Percentiles rank a stretch among this genome's conserved stretches.
These are phyloP conservation scores for Diadema setosum DNA, from an alignment of 35 echinoderm and acorn worm species.

Conservation along the genomic window DNA sequence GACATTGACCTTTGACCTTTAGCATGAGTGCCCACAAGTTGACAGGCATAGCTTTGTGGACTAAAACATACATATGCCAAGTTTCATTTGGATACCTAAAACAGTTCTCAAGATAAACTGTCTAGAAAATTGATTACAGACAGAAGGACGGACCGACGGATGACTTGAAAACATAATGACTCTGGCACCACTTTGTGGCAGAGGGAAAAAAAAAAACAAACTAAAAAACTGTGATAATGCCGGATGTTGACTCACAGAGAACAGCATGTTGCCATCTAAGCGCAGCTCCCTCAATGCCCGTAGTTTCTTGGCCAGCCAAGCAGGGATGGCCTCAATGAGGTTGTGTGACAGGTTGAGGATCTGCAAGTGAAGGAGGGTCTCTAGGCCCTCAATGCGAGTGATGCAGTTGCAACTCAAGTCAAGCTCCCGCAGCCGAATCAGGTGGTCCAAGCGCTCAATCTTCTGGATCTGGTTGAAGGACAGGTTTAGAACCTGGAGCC, in stretches of 20 bases:
- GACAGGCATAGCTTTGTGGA: no score
- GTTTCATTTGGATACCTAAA: no score
- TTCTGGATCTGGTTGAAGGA: slow-evolving; percentile 87
- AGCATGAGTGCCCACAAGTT: no score
- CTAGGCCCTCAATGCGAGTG: slow-evolving; percentile 69
- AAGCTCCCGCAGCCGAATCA: slow-evolving; percentile 58
- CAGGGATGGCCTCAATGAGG: slow-evolving; percentile 83
- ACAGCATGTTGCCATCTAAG: slow-evolving; percentile 70
- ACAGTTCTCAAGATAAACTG: no score
- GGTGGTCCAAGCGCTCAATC: slow-evolving; percentile 67
- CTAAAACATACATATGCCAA: no score
- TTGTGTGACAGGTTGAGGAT: slow-evolving; percentile 79
- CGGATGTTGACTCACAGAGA: slow-evolving; percentile 88
- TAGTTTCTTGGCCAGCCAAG: slow-evolving; percentile 86
- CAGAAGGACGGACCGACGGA: no score
- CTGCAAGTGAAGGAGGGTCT: slow-evolving; percentile 80
- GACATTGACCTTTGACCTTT: no score
- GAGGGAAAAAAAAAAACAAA: no score
- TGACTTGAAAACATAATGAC: no score
- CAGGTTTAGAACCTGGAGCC: slow-evolving; percentile 72
- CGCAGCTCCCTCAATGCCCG: slow-evolving; percentile 62
- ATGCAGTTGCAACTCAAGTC: slow-evolving; percentile 92
- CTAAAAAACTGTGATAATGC: no score
- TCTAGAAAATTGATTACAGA: no score
- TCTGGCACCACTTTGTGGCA: no score